phyloP scores from a whole-genome alignment of 64 coral and sea anemone genomes.

The Pachyseris speciosa region DNA sequence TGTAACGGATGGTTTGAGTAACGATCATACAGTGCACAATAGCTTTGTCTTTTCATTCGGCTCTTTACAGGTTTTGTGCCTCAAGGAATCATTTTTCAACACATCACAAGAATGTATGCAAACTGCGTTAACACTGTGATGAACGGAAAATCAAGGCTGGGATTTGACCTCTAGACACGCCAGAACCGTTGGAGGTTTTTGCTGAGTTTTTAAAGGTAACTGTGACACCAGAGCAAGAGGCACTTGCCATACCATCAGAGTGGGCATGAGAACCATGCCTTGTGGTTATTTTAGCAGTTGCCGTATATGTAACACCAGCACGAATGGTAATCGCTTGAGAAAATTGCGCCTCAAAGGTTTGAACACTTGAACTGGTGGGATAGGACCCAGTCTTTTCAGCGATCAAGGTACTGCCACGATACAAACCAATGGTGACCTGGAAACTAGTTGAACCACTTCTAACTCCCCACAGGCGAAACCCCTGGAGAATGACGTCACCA shows the following conservation, averaged over 20 bases:
- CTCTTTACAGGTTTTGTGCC: too few species aligned
- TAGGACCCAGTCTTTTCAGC: constrained; percentile 35
- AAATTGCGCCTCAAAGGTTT: constrained; percentile 39
- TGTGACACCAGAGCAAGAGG: constrained; percentile 24
- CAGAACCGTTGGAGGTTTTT: constrained; percentile 3
- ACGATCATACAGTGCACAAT: too few species aligned
- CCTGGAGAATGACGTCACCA: constrained; percentile 19
- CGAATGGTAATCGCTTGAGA: not conserved
- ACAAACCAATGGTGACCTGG: constrained; percentile 2
- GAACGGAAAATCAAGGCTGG: constrained; percentile 30
- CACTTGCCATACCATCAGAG: not conserved
- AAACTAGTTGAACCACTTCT: not conserved
- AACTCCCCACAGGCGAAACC: constrained; percentile 43
- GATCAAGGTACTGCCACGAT: constrained; percentile 5
- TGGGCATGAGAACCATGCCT: not conserved
- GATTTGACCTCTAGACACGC: not conserved
- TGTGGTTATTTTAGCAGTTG: not conserved
- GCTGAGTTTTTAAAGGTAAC: not conserved
- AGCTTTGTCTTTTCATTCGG: too few species aligned
- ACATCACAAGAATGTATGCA: too few species aligned
- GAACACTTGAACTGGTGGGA: not conserved
- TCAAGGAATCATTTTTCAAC: too few species aligned
- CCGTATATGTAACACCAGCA: not conserved
- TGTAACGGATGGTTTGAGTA: too few species aligned
- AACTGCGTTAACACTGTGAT: not conserved